Evolutionary conservation across 2,797 vertebrate genomes (phyloP).

Genomic region (Sciaenops ocellatus): DNA sequence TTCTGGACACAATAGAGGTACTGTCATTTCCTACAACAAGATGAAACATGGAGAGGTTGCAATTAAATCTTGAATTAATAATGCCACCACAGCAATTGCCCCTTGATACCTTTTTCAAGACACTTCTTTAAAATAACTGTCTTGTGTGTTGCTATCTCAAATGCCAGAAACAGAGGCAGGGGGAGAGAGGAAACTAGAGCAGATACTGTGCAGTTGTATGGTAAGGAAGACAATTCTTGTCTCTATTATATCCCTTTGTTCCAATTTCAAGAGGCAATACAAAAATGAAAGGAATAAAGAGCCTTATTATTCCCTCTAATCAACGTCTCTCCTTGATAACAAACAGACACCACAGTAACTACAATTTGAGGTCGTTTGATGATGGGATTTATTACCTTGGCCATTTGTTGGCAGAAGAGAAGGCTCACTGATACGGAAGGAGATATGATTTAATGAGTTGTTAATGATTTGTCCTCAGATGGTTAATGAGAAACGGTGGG

Average conservation of each 20-base stretch:
- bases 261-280: conserved; percentile 42
- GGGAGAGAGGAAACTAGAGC: conserved; percentile 7
- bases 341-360: conserved; percentile 50
- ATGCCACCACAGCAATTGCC: conserved; percentile 39
- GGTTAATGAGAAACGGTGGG: conserved; percentile 77
- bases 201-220: conserved; percentile 1
- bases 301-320: conserved; percentile 56
- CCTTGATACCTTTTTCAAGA: conserved; percentile 50
- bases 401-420: conserved; percentile 66
- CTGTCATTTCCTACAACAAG: conserved; percentile 46
- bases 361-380: conserved; percentile 66
- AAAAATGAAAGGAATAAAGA: conserved; percentile 41
- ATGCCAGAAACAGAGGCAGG: conserved; percentile 7
- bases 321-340: conserved; percentile 62
- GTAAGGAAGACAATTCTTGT: conserved; percentile 35
- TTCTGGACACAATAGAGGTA: conserved; percentile 53
- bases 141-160: background rate
- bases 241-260: conserved; percentile 39
- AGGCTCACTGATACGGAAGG: conserved; percentile 68
- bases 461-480: conserved; percentile 81
- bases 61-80: conserved; percentile 73
- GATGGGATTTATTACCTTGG: conserved; percentile 75
- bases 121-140: conserved; percentile 43
- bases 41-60: conserved; percentile 55
- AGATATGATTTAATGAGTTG: conserved; percentile 84